phyloP scores from a whole-genome alignment of 2,797 vertebrate genomes.

The Coregonus sp. region DNA sequence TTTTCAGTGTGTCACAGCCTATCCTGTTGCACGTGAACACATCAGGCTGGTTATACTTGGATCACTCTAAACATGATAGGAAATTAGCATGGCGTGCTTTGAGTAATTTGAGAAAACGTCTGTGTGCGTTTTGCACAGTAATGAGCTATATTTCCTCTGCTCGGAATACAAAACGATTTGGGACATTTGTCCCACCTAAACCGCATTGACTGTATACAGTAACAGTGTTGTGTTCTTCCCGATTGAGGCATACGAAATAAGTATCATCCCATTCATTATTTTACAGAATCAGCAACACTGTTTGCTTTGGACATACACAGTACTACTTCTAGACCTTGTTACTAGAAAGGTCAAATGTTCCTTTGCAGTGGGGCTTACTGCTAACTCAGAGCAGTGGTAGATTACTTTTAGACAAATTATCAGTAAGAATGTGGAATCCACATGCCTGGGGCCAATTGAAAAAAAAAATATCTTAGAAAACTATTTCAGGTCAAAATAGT shows the following conservation, averaged over 20 bases:
- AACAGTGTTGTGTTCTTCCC: neutral
- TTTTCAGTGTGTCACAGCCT: neutral
- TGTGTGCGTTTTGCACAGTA: neutral
- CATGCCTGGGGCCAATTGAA: too few relatives aligned
- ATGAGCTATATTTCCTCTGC: neutral
- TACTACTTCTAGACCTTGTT: too few relatives aligned
- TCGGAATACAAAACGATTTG: neutral
- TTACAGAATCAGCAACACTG: neutral
- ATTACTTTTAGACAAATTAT: too few relatives aligned
- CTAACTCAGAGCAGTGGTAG: too few relatives aligned
- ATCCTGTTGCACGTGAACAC: neutral
- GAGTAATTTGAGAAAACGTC: neutral
- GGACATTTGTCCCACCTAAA: neutral
- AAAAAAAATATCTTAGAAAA: too few relatives aligned
- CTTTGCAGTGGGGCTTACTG: too few relatives aligned
- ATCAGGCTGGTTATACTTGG: neutral
- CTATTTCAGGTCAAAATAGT: too few relatives aligned
- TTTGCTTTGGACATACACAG: neutral
- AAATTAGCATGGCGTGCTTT: neutral
- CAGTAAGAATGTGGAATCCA: too few relatives aligned
- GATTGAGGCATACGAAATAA: neutral
- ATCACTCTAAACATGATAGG: neutral
- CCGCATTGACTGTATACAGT: neutral
- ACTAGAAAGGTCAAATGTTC: too few relatives aligned
- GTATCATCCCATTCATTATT: neutral